These are phyloP conservation scores for Chaenodraco wilsoni DNA, from an alignment of 2,797 vertebrate species.

Conservation along the genomic window DNA sequence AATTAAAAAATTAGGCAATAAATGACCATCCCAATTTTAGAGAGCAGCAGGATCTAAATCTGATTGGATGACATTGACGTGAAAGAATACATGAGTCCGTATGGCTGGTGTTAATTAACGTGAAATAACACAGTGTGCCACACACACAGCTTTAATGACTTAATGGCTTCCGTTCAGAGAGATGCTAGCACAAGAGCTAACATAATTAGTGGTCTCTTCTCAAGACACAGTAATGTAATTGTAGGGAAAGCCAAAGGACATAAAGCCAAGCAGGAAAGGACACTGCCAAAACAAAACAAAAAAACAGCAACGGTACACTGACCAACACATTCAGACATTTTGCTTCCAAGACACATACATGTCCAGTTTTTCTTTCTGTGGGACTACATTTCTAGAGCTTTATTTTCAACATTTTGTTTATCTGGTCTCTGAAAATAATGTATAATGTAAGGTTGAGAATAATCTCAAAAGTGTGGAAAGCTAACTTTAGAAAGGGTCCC, in stretches of 20 bases:
- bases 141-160: conserved; percentile 62
- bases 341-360: not conserved
- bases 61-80: conserved; percentile 26
- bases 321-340: not conserved
- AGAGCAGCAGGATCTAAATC: conserved; percentile 14
- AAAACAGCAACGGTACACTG: conserved; percentile 5
- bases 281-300: conserved; percentile 20
- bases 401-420: conserved; percentile 16
- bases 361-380: conserved; percentile 1
- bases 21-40: not conserved
- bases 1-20: not conserved
- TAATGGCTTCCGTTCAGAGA: conserved; percentile 75
- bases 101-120: conserved; percentile 57
- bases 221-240: conserved; percentile 73
- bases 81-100: conserved; percentile 47
- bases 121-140: conserved; percentile 51
- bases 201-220: conserved; percentile 69
- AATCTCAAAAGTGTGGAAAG: conserved; percentile 13
- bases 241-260: conserved; percentile 46
- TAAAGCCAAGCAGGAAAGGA: conserved; percentile 52
- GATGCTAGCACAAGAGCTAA: conserved; percentile 73
- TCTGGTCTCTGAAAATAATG: conserved; percentile 20
- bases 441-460: not conserved
- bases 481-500: conserved; percentile 36
- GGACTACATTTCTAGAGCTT: not conserved